Base-by-base conservation (phyloP, 2,113 vertebrate genomes). In the Etheostoma spectabile region DNA sequence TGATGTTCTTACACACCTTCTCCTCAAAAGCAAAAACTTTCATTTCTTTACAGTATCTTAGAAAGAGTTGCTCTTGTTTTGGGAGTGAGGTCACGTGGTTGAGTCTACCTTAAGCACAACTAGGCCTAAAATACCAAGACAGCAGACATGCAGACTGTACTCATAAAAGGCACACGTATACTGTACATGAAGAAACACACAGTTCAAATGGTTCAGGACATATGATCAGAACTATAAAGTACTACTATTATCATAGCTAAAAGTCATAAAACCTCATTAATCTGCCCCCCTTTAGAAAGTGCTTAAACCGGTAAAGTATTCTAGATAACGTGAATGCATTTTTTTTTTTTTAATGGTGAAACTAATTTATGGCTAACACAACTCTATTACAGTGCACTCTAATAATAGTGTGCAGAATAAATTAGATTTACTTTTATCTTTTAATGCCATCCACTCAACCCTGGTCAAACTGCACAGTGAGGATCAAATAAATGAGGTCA, bases 161-260 rank as follows among this genome's bases (percentile, higher is more conserved):
- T 92, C 74, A 88, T 88, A 79, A 92, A 91, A 93, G 92, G 92
- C 91, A 93, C 91, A 93, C 81, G 83, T 89, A 91, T 90, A 92
- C 88, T 93, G 86, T 91, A 92, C 91, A 93, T 88, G 75, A 87
- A 90, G 77, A 79, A 82, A 92, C 74, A 92, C 74, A 92, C 90
- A 83, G 80, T 86, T 90, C 73, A 88, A 90, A 89, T 88, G 83
- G 74, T 89, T 91, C 70, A 86, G 76, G 83, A 88, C 79, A 57
- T 52, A 59, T 86, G 81, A 80, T 70, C 62, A 24, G 52, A 88
- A 80, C 80, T 84, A 87, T 57, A 89, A 90, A 90, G 72, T 89
- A 86, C 77, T 87, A 87, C 83, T 85, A 74, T 85, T 64, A 68
- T 74, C 52, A 87, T 89, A 84, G 73, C 78, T 86, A 90, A 87